Evolutionary conservation across 2,888 invertebrate genomes (phyloP).

Genomic region (Serrognathus titanus): DNA sequence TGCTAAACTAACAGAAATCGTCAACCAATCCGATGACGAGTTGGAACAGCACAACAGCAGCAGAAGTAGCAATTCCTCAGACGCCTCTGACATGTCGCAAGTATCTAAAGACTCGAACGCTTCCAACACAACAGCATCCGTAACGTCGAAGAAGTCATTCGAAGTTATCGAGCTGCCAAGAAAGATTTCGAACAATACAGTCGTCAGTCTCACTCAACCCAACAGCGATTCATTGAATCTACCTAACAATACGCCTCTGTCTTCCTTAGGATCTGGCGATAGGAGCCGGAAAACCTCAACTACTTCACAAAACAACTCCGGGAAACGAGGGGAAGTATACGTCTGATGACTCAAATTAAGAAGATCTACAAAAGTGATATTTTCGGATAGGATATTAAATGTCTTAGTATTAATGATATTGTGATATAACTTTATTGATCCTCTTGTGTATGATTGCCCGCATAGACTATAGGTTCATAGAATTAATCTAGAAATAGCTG

Average conservation of each 20-base stretch:
- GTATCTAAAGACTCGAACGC: constrained; percentile 41
- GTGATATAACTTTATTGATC: constrained; percentile 12
- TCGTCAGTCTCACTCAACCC: constrained; percentile 20
- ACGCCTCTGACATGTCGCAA: constrained; percentile 41
- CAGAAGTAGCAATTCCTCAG: constrained; percentile 42
- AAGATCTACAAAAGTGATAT: too few species aligned
- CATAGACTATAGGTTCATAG: not conserved
- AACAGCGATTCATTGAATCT: constrained; percentile 9
- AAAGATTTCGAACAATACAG: constrained; percentile 17
- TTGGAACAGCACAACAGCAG: constrained; percentile 33
- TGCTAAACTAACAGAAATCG: constrained; percentile 23
- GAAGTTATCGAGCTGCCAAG: constrained; percentile 28
- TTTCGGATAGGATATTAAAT: too few species aligned
- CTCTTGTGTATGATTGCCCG: not conserved
- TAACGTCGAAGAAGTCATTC: constrained; percentile 30
- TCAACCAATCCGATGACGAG: constrained; percentile 22
- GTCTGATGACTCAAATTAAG: constrained; percentile 44
- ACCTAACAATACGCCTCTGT: constrained; percentile 16
- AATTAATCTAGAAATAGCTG: not conserved
- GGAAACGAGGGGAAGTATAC: constrained; percentile 56
- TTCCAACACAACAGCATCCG: constrained; percentile 42
- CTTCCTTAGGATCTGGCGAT: constrained; percentile 22
- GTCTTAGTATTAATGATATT: constrained; percentile 10
- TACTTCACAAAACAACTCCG: constrained; percentile 45
- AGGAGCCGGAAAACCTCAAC: constrained; percentile 49